Percentiles rank a stretch among this genome's conserved stretches.
Evolutionary conservation across 2,113 vertebrate species (phyloP).

Genomic region (Trochalopteron elliotii): DNA sequence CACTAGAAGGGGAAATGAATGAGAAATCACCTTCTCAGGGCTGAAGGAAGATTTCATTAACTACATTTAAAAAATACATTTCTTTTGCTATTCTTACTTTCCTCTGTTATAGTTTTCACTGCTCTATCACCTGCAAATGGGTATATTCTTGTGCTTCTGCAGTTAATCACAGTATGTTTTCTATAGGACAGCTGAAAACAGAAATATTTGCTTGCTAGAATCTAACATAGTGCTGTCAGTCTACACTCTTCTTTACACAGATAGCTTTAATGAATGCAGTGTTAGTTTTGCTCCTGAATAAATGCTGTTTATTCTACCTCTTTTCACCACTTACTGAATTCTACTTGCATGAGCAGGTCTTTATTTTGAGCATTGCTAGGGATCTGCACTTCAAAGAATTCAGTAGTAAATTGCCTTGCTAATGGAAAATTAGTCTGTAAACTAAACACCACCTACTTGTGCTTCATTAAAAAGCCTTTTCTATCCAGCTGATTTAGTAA

Average conservation of each 20-base stretch:
- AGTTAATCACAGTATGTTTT: not conserved
- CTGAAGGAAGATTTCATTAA: not conserved
- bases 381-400: not conserved
- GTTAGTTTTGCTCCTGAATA: not conserved
- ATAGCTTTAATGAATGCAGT: not conserved
- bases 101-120: not conserved
- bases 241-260: not conserved
- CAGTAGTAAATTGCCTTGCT: not conserved
- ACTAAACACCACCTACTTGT: not conserved
- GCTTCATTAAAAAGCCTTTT: conserved; percentile 32
- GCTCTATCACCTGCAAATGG: not conserved
- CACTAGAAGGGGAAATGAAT: not conserved
- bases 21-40: not conserved
- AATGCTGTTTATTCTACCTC: not conserved
- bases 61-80: not conserved
- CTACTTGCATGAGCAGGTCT: not conserved
- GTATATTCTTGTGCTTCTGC: not conserved
- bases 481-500: not conserved
- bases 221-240: not conserved
- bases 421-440: conserved; percentile 19
- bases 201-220: not conserved
- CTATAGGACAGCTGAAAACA: not conserved
- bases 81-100: not conserved
- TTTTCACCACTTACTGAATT: not conserved
- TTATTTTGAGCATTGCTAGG: not conserved